These are phyloP conservation scores for Eleutherodactylus coqui DNA, from an alignment of 2,797 vertebrate genomes.

Conservation along the genomic window DNA sequence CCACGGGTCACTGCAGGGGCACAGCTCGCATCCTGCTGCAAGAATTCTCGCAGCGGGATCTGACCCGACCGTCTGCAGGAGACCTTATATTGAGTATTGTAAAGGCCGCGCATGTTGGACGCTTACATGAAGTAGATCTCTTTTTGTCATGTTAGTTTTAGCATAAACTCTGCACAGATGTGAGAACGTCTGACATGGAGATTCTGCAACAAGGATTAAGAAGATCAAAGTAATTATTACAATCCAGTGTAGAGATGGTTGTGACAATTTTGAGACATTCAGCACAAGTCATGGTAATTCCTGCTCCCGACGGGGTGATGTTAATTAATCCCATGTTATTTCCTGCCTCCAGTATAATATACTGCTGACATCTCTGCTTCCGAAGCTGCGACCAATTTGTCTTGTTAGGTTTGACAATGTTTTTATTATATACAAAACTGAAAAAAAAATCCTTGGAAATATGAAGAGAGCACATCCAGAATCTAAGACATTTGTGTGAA, in stretches of 20 bases:
- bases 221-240: conserved; percentile 18
- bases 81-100: no score
- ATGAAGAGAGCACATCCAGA: not conserved
- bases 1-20: no score
- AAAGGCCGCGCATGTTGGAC: no score
- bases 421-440: not conserved
- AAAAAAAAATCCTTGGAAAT: no score
- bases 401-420: conserved; percentile 11
- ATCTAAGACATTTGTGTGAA: not conserved
- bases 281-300: conserved; percentile 10
- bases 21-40: no score
- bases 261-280: not conserved
- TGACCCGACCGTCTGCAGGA: no score
- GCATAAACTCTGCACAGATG: not conserved
- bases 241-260: not conserved
- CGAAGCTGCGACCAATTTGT: not conserved
- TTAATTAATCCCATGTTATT: conserved; percentile 21
- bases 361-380: not conserved
- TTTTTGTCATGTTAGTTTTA: not conserved
- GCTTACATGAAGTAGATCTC: not conserved
- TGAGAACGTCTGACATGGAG: not conserved
- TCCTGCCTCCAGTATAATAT: not conserved
- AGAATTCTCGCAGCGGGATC: no score
- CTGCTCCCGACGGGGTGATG: not conserved
- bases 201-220: not conserved